Conservation (phyloP, 2,888 invertebrate genomes). For the Synanthedon andrenaeformis region DNA sequence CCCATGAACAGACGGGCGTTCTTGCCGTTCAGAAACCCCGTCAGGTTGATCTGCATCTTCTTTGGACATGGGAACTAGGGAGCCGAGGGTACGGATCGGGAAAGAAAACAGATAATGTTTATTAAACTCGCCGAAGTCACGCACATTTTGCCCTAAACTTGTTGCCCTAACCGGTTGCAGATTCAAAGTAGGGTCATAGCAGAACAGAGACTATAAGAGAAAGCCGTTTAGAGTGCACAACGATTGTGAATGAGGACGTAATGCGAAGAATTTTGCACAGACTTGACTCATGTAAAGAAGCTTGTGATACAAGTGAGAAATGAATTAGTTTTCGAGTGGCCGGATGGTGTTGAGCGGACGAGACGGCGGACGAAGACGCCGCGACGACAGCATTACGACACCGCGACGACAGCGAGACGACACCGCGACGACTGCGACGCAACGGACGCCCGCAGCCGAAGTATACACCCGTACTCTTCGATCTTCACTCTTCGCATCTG, state of each 20-base stretch:
- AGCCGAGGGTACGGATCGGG: constrained; percentile 50
- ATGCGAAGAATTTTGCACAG: constrained; percentile 14
- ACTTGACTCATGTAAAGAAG: constrained; percentile 64
- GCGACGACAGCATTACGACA: constrained; percentile 2
- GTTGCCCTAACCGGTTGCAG: background rate
- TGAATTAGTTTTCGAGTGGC: constrained; percentile 28
- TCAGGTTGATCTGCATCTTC: constrained; percentile 99
- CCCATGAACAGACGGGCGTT: constrained; percentile 98
- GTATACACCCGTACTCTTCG: constrained; percentile 25
- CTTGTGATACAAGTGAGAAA: constrained; percentile 17
- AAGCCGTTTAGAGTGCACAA: constrained; percentile 48
- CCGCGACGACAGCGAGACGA: constrained; percentile 9
- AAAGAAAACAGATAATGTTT: constrained; percentile 44
- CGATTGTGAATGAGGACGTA: background rate
- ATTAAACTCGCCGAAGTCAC: constrained; percentile 21
- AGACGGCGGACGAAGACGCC: constrained; percentile 7
- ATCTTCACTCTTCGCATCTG: constrained; percentile 57
- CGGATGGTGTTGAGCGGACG: constrained; percentile 13
- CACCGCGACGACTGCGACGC: constrained; percentile 14
- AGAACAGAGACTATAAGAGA: constrained; percentile 9
- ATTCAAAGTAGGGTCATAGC: background rate
- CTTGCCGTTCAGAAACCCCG: constrained; percentile 98
- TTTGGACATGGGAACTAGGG: constrained; percentile 94
- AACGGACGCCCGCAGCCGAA: background rate
- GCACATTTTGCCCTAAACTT: constrained; percentile 13